Percentiles rank a stretch among this genome's conserved stretches.
These are phyloP conservation scores for Griposia aprilina DNA, from an alignment of 2,888 invertebrate genomes.

Conservation along the genomic window DNA sequence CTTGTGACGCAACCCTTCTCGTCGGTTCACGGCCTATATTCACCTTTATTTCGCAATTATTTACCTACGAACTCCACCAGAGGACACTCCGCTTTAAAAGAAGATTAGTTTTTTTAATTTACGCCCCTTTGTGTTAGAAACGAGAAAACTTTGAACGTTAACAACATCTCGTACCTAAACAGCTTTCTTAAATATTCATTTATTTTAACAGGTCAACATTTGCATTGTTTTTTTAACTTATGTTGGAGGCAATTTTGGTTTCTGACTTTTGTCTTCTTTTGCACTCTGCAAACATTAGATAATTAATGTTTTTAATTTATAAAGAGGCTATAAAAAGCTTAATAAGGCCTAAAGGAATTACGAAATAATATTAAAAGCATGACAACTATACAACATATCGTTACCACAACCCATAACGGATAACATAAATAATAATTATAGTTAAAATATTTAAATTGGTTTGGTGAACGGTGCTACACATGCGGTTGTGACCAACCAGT, in stretches of 20 bases:
- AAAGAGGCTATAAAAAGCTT: not conserved
- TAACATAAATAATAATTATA: not conserved
- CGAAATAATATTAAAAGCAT: too few species aligned
- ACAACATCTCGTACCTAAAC: slow-evolving; percentile 29
- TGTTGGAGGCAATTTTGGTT: slow-evolving; percentile 6
- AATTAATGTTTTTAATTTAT: slow-evolving; percentile 6
- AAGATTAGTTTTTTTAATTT: slow-evolving; percentile 59
- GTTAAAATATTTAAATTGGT: not conserved
- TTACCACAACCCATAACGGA: not conserved
- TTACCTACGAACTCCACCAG: slow-evolving; percentile 39
- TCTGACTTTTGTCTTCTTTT: slow-evolving; percentile 9
- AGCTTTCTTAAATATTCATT: slow-evolving; percentile 43
- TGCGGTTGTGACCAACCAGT: too few species aligned
- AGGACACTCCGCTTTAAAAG: slow-evolving; percentile 49
- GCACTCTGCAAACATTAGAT: not conserved
- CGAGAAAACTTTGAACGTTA: slow-evolving; percentile 37
- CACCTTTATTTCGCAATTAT: slow-evolving; percentile 65
- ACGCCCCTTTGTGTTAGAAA: slow-evolving; percentile 38
- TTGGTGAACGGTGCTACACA: not conserved
- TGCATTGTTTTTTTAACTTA: slow-evolving; percentile 26
- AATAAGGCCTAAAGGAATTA: not conserved
- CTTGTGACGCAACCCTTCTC: slow-evolving; percentile 51
- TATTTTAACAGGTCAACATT: slow-evolving; percentile 29
- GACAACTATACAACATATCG: too few species aligned
- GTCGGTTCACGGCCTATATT: slow-evolving; percentile 41